phyloP scores from a whole-genome alignment of 2,797 vertebrate genomes.

The Pseudomugil gertrudae region DNA sequence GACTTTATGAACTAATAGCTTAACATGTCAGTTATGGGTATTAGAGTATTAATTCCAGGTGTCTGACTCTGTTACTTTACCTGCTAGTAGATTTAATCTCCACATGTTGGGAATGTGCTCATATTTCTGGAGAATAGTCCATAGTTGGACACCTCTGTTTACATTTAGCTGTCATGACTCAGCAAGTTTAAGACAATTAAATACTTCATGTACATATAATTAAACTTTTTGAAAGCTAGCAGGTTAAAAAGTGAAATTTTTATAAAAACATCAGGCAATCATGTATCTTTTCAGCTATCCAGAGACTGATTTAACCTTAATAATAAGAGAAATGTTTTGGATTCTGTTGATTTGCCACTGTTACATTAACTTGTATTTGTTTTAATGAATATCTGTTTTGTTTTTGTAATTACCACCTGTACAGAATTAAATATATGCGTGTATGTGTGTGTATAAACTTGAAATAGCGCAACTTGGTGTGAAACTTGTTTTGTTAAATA shows the following conservation, averaged over 20 bases:
- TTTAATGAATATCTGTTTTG: not conserved
- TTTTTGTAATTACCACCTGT: constrained; percentile 13
- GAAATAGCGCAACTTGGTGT: not conserved
- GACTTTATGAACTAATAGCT: not conserved
- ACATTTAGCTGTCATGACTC: not conserved
- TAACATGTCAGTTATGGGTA: not conserved
- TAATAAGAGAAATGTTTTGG: not conserved
- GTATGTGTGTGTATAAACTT: no score
- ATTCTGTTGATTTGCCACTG: not conserved
- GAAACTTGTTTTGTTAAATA: not conserved
- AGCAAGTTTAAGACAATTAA: not conserved
- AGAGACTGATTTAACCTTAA: not conserved
- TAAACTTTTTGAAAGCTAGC: no score
- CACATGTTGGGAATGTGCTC: not conserved
- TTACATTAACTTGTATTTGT: not conserved
- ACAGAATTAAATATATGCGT: constrained; percentile 40
- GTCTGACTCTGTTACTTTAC: not conserved
- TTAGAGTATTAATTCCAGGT: not conserved
- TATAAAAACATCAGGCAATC: not conserved
- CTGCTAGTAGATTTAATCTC: not conserved
- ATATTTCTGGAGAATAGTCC: not conserved
- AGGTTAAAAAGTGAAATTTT: no score
- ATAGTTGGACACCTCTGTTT: not conserved
- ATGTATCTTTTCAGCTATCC: no score
- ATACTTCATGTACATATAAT: no score